Conservation (phyloP, 1,140 invertebrate genomes). For the Diachasma alloeum region DNA sequence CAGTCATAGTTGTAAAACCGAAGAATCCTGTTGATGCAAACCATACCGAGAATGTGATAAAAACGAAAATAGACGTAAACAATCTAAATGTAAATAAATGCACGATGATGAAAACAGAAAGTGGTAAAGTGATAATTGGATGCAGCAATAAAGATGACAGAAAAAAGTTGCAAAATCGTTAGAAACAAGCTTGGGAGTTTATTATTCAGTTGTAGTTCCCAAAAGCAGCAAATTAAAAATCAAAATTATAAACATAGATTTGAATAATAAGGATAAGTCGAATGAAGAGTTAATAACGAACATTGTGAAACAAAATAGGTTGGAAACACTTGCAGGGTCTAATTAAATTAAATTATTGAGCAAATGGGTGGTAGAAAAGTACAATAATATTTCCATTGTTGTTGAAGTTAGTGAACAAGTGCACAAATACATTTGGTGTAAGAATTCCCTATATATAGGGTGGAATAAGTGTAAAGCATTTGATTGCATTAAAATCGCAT, state of each 20-base stretch:
- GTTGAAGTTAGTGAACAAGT: neutral
- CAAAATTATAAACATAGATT: neutral
- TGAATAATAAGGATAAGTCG: neutral
- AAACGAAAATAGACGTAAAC: too few species aligned
- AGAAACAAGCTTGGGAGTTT: neutral
- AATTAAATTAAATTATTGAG: slow-evolving; percentile 3
- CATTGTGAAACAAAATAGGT: neutral
- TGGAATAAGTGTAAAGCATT: slow-evolving; percentile 8
- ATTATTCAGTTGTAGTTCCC: neutral
- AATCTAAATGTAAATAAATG: neutral
- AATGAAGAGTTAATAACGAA: neutral
- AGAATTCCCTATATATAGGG: neutral
- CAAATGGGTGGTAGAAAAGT: slow-evolving; percentile 7
- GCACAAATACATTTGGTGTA: neutral
- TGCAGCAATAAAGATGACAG: neutral
- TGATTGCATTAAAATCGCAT: neutral
- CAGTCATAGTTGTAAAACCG: too few species aligned
- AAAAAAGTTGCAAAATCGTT: neutral
- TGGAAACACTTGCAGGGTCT: neutral
- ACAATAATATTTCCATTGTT: slow-evolving; percentile 9
- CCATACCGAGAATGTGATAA: too few species aligned
- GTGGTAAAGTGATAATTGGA: neutral
- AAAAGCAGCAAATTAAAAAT: neutral
- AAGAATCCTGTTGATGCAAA: too few species aligned
- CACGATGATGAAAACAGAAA: neutral